phyloP scores from a whole-genome alignment of 2,113 vertebrate genomes.

The Nyctibius bracteatus region DNA sequence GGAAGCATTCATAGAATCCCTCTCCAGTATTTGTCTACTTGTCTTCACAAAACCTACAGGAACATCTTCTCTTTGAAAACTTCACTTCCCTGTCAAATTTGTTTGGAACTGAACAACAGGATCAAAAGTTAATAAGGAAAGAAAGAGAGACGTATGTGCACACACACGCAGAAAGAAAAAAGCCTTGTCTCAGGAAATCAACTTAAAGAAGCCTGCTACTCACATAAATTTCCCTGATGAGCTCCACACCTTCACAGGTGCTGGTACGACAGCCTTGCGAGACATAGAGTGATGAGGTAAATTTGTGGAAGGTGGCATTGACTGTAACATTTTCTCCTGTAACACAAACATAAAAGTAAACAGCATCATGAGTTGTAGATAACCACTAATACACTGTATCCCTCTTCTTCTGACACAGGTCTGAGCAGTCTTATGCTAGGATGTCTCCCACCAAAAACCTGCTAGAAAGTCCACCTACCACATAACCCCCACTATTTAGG shows the following conservation, averaged over 20 bases:
- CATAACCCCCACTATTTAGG: not conserved
- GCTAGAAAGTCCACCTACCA: not conserved
- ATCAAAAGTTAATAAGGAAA: not conserved
- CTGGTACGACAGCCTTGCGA: constrained; percentile 86
- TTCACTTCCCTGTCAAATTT: not conserved
- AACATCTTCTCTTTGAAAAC: not conserved
- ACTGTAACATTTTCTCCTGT: constrained; percentile 63
- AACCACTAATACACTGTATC: not conserved
- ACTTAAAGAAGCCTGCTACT: constrained; percentile 54
- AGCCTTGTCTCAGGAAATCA: not conserved
- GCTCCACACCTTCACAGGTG: constrained; percentile 89
- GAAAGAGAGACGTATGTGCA: not conserved
- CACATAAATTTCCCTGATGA: constrained; percentile 83
- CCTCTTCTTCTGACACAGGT: not conserved
- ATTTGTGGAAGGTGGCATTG: constrained; percentile 67
- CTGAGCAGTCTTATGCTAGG: not conserved
- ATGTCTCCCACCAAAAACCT: not conserved
- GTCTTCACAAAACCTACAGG: not conserved
- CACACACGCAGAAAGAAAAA: not conserved
- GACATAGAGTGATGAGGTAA: constrained; percentile 74
- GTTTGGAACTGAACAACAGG: not conserved
- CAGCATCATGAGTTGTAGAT: not conserved
- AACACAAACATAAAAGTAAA: not conserved
- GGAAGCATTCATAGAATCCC: not conserved
- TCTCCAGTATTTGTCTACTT: not conserved